These are phyloP conservation scores for Leucophenga maculata DNA, from an alignment of 2,888 invertebrate genomes.

Conservation along the genomic window DNA sequence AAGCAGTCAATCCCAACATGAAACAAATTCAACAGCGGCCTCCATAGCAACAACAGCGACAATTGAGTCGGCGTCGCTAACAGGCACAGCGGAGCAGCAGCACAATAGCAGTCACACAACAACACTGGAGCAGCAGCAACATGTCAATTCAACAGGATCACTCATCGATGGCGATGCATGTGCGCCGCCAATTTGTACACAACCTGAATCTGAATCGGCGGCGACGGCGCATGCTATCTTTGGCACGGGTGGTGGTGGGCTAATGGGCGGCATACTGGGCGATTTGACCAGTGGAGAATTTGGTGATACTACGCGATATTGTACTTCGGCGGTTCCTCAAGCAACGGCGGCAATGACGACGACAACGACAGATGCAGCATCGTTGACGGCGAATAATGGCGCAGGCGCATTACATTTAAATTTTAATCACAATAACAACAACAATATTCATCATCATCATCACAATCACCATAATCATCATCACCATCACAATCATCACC, in stretches of 20 bases:
- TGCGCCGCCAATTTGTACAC: conserved; percentile 70
- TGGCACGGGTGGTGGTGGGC: conserved; percentile 61
- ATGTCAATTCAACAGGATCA: conserved; percentile 64
- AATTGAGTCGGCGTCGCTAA: conserved; percentile 28
- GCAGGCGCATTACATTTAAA: conserved; percentile 68
- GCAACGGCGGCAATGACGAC: conserved; percentile 31
- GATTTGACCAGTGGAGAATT: conserved; percentile 70
- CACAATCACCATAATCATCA: conserved; percentile 52
- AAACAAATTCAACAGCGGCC: neutral
- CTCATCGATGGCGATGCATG: conserved; percentile 66
- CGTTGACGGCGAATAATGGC: conserved; percentile 51
- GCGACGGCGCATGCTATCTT: conserved; percentile 45
- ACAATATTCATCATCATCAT: conserved; percentile 58
- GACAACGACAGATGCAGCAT: conserved; percentile 36
- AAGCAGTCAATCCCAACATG: conserved; percentile 19
- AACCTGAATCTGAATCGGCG: conserved; percentile 68
- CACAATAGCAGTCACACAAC: conserved; percentile 32
- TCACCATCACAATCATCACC: conserved; percentile 53
- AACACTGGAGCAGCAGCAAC: conserved; percentile 49
- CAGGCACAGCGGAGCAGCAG: conserved; percentile 34
- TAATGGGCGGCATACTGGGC: conserved; percentile 68
- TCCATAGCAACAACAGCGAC: conserved; percentile 4
- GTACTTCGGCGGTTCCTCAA: conserved; percentile 66
- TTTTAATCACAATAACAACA: conserved; percentile 67
- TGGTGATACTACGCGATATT: conserved; percentile 69